phyloP scores from a whole-genome alignment of 2,888 invertebrate species.

The Eupithecia vulgata region DNA sequence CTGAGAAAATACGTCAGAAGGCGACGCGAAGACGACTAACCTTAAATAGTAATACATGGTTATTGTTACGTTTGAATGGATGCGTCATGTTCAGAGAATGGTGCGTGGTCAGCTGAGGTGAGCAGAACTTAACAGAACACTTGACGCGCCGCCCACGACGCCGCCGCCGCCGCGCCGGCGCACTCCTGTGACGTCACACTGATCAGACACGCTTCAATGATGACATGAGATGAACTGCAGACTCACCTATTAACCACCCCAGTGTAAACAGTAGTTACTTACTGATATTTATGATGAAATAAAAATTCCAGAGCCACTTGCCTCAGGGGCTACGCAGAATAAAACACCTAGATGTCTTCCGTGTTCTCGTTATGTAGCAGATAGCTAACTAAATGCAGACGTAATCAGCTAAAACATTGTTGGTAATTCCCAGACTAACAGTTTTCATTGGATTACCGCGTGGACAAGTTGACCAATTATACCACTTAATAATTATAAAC shows the following conservation, averaged over 20 bases:
- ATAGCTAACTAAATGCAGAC: conserved; percentile 14
- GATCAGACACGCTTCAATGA: conserved; percentile 39
- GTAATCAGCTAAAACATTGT: conserved; percentile 13
- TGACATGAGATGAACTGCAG: conserved; percentile 53
- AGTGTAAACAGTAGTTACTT: conserved; percentile 11
- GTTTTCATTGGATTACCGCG: not conserved
- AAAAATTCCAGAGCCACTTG: conserved; percentile 18
- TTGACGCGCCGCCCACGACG: conserved; percentile 60
- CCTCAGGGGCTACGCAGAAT: conserved; percentile 1
- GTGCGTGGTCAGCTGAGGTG: conserved; percentile 57
- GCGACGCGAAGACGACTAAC: conserved; percentile 46
- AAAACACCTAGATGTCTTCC: conserved; percentile 9
- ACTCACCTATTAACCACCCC: conserved; percentile 31
- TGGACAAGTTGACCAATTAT: not conserved
- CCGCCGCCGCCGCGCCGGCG: conserved; percentile 45
- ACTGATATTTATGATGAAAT: conserved; percentile 21
- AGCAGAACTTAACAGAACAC: conserved; percentile 51
- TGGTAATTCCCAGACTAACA: not conserved
- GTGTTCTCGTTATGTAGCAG: not conserved
- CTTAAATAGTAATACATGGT: conserved; percentile 71
- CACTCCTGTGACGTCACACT: conserved; percentile 50
- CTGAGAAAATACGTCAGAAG: conserved; percentile 43
- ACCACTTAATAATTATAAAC: not conserved
- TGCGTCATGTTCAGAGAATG: conserved; percentile 71
- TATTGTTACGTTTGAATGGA: conserved; percentile 50